Conservation (phyloP, 2,797 vertebrate genomes). For the Coendou prehensilis region DNA sequence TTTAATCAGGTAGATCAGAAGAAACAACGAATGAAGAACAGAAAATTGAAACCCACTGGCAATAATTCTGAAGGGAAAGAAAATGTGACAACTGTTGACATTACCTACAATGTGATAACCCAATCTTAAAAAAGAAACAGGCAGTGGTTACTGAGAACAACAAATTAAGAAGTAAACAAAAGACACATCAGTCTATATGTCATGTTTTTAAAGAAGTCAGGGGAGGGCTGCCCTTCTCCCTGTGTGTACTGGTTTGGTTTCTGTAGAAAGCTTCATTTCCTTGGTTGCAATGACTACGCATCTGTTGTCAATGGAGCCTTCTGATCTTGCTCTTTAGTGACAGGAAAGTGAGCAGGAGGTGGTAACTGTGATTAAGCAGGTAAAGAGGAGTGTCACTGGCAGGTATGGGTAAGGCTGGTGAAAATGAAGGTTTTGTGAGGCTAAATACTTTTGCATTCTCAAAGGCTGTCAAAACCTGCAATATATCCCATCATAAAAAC, state of each 20-base stretch:
- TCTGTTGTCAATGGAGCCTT: not conserved
- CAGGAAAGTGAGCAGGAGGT: not conserved
- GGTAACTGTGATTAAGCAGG: slow-evolving; percentile 23
- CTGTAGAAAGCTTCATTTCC: not conserved
- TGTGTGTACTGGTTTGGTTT: not conserved
- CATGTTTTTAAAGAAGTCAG: slow-evolving; percentile 28
- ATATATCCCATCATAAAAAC: slow-evolving; percentile 19
- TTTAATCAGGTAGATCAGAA: slow-evolving; percentile 44
- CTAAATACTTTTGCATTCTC: slow-evolving; percentile 32
- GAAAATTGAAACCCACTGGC: slow-evolving; percentile 4
- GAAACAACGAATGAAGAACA: slow-evolving; percentile 45
- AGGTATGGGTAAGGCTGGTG: not conserved
- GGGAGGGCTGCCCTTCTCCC: not conserved
- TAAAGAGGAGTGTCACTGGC: not conserved
- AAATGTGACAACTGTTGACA: slow-evolving; percentile 18
- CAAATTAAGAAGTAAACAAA: slow-evolving; percentile 55
- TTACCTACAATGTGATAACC: not conserved
- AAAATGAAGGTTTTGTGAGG: slow-evolving; percentile 57
- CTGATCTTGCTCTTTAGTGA: slow-evolving; percentile 39
- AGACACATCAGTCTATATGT: not conserved
- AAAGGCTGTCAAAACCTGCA: not conserved
- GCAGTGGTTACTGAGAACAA: not conserved
- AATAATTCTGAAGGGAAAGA: slow-evolving; percentile 37
- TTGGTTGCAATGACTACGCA: not conserved
- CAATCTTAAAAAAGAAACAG: slow-evolving; percentile 20